Percentiles rank a stretch among this genome's conserved stretches.
These are phyloP conservation scores for Guaruba guarouba DNA, from an alignment of 2,113 vertebrate species.

Conservation along the genomic window DNA sequence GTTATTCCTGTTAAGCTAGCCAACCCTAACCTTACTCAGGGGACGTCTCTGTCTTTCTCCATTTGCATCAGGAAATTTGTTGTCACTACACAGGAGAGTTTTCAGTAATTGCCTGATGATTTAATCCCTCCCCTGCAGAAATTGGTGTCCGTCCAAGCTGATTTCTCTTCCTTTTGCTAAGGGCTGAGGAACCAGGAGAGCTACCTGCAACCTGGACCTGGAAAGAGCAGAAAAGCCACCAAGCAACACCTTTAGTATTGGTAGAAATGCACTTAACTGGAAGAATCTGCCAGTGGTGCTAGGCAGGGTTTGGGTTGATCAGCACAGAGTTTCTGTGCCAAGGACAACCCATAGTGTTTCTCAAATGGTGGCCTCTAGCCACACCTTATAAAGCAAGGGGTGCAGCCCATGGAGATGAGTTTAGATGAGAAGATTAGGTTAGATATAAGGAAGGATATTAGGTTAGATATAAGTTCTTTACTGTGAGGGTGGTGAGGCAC, in stretches of 20 bases:
- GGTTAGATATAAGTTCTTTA: neutral
- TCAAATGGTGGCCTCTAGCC: neutral
- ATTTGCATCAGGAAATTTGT: neutral
- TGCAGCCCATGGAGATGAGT: neutral
- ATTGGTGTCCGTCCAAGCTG: fast-evolving
- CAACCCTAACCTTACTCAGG: neutral
- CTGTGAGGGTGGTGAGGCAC: neutral
- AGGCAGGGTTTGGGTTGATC: neutral
- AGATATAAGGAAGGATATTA: neutral
- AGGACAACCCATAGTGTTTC: fast-evolving
- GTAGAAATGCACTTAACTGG: neutral
- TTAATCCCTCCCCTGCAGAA: neutral
- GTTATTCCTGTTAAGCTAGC: neutral
- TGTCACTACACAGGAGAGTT: neutral
- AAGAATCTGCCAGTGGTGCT: neutral
- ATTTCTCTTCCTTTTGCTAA: neutral
- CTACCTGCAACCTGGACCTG: no score
- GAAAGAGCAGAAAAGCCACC: neutral
- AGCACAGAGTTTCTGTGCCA: neutral
- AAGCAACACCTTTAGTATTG: fast-evolving
- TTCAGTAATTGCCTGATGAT: neutral
- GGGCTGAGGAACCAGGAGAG: neutral
- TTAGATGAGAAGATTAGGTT: neutral
- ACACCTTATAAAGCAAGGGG: neutral
- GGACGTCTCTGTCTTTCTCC: neutral